These are phyloP conservation scores for Bibio marci DNA, from an alignment of 2,888 invertebrate genomes.

Conservation along the genomic window DNA sequence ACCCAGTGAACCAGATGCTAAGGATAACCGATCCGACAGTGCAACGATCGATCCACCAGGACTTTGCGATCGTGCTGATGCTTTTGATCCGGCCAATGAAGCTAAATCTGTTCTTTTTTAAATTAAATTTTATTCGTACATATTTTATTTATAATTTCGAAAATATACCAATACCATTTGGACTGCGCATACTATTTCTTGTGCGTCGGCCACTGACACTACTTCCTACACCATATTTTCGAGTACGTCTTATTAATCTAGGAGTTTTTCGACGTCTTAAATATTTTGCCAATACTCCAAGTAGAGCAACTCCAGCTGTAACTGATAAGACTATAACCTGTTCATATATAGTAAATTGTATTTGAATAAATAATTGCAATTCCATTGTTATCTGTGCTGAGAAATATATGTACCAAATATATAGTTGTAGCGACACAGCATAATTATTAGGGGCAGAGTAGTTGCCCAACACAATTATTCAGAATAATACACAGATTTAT, in stretches of 20 bases:
- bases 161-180: conserved; percentile 35
- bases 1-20: conserved; percentile 48
- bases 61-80: conserved; percentile 38
- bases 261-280: conserved; percentile 51
- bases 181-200: conserved; percentile 44
- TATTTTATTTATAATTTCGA: background rate
- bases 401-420: no score
- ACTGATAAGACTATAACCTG: conserved; percentile 31
- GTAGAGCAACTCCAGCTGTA: conserved; percentile 54
- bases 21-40: conserved; percentile 46
- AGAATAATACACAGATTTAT: background rate
- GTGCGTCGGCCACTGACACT: conserved; percentile 30
- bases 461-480: background rate
- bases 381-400: no score
- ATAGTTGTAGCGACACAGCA: background rate
- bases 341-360: background rate
- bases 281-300: conserved; percentile 67
- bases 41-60: conserved; percentile 38
- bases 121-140: conserved; percentile 1
- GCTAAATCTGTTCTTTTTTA: conserved; percentile 37
- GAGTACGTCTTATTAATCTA: conserved; percentile 39
- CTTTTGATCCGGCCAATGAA: conserved; percentile 48
- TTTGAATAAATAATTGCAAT: no score
- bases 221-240: conserved; percentile 27
- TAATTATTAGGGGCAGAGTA: background rate